phyloP scores from a whole-genome alignment of 2,888 invertebrate genomes.

The Amiota minor region DNA sequence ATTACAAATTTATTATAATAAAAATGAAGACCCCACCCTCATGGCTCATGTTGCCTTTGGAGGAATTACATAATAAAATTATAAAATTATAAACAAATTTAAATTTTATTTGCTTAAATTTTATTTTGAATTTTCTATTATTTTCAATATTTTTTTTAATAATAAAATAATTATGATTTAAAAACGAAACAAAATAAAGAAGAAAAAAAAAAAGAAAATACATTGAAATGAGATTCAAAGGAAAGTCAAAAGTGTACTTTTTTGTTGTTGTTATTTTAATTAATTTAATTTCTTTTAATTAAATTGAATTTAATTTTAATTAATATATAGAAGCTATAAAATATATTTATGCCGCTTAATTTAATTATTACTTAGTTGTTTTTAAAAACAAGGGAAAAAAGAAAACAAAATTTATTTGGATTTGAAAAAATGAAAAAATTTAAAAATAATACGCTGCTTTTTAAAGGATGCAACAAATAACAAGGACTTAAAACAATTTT shows the following conservation, averaged over 20 bases:
- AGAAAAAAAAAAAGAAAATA: background rate
- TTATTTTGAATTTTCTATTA: slow-evolving; percentile 45
- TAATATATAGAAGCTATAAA: slow-evolving; percentile 31
- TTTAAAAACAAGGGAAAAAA: slow-evolving; percentile 37
- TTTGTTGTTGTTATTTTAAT: slow-evolving; percentile 64
- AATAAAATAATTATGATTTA: background rate
- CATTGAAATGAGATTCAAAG: slow-evolving; percentile 31
- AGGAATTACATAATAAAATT: slow-evolving; percentile 33
- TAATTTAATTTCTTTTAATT: slow-evolving; percentile 41
- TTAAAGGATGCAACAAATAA: slow-evolving; percentile 18
- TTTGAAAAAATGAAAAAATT: too few relatives aligned
- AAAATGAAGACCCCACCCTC: too few relatives aligned
- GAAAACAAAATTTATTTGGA: slow-evolving; percentile 27
- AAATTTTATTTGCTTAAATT: slow-evolving; percentile 65
- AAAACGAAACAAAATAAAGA: slow-evolving; percentile 34
- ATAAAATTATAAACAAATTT: slow-evolving; percentile 46
- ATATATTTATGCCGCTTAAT: slow-evolving; percentile 24
- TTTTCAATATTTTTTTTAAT: slow-evolving; percentile 17
- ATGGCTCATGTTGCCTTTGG: too few relatives aligned
- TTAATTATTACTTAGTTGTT: too few relatives aligned
- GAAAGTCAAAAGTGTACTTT: slow-evolving; percentile 61
- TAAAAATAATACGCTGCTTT: too few relatives aligned
- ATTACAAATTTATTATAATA: too few relatives aligned
- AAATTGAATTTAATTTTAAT: slow-evolving; percentile 37
- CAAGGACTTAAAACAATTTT: slow-evolving; percentile 55